Conservation (phyloP, 2,888 invertebrate species). For the Drosophila subquinaria region DNA sequence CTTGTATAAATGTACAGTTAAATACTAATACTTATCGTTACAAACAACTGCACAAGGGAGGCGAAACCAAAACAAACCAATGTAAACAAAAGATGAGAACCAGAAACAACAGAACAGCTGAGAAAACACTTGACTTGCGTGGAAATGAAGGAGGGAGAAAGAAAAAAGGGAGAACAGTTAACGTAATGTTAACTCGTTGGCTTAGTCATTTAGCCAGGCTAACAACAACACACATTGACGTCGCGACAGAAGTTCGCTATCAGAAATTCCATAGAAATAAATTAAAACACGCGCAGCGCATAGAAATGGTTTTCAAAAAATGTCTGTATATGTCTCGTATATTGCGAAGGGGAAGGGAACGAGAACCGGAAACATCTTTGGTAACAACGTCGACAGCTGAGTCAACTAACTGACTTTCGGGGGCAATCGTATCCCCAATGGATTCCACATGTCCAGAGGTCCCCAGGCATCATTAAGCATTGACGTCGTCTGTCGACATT, state of each 20-base stretch:
- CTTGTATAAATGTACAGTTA: not conserved
- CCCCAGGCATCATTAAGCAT: not conserved
- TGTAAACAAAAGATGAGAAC: slow-evolving; percentile 6
- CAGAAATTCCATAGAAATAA: slow-evolving; percentile 26
- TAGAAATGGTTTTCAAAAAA: slow-evolving; percentile 15
- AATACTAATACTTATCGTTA: not conserved
- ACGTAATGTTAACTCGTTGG: not conserved
- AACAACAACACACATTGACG: slow-evolving; percentile 16
- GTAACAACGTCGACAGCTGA: slow-evolving; percentile 12
- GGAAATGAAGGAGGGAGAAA: not conserved
- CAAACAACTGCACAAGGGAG: slow-evolving; percentile 21
- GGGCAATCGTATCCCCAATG: not conserved
- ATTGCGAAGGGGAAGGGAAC: not conserved
- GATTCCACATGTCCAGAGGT: not conserved
- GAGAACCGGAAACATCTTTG: slow-evolving; percentile 9
- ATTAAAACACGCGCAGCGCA: slow-evolving; percentile 31
- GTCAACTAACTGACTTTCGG: slow-evolving; percentile 5
- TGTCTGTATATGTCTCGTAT: not conserved
- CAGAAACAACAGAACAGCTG: slow-evolving; percentile 14
- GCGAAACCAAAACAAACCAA: slow-evolving; percentile 1
- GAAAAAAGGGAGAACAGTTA: not conserved
- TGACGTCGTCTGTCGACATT: not conserved
- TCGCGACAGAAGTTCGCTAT: slow-evolving; percentile 12
- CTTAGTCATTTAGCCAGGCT: slow-evolving; percentile 39
- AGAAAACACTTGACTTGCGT: not conserved